Conservation (phyloP, 2,113 vertebrate species). For the Sapayoa aenigma region DNA sequence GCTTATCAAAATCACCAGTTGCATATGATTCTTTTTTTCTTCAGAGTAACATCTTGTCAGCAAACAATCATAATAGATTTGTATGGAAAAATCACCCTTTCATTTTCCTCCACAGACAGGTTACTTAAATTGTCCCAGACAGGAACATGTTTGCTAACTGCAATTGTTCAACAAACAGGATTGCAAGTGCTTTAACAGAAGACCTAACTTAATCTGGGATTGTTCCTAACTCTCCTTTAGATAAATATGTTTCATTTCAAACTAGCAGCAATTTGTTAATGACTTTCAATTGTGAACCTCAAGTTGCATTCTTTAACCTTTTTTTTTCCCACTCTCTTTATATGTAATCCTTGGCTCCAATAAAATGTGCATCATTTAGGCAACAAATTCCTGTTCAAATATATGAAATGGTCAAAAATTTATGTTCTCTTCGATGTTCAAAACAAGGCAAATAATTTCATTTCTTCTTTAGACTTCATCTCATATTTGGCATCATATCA, state of each 20-base stretch:
- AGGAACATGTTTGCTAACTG: neutral
- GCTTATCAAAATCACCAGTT: neutral
- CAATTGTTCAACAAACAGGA: neutral
- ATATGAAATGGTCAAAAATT: neutral
- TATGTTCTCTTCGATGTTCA: neutral
- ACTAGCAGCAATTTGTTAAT: neutral
- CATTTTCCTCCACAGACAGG: neutral
- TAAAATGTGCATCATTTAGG: neutral
- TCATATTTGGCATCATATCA: constrained; percentile 31
- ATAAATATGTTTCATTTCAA: neutral
- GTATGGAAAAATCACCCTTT: neutral
- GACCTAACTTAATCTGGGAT: neutral
- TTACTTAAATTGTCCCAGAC: neutral
- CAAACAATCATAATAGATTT: neutral
- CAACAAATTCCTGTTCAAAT: neutral
- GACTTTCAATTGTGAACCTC: neutral
- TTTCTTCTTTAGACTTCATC: constrained; percentile 3
- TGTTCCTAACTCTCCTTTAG: neutral
- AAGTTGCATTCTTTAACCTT: neutral
- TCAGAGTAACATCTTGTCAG: neutral
- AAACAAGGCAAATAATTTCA: neutral
- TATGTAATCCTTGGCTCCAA: neutral
- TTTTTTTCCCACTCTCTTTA: neutral
- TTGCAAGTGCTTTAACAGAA: neutral
- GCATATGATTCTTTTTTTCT: neutral